Conservation (phyloP, 2,797 vertebrate genomes). For the Heterohyrax brucei region DNA sequence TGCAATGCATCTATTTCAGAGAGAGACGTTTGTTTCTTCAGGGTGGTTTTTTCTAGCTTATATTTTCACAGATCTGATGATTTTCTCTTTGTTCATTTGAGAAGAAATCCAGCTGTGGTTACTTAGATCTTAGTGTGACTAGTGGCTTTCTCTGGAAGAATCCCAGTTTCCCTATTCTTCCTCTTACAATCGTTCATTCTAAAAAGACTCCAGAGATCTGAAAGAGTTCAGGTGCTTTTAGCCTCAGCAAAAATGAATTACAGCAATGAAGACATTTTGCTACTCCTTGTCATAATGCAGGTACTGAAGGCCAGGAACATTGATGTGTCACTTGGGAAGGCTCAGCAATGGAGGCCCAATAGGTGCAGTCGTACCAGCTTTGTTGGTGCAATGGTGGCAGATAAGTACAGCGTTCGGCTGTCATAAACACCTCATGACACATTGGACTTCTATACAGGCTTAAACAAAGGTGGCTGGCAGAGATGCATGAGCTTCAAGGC, state of each 20-base stretch:
- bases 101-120: not conserved
- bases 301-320: too few relatives aligned
- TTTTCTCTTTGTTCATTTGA: not conserved
- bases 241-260: not conserved
- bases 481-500: too few relatives aligned
- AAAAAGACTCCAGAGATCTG: not conserved
- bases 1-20: not conserved
- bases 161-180: not conserved
- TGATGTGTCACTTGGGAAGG: too few relatives aligned
- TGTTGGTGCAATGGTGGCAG: too few relatives aligned
- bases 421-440: too few relatives aligned
- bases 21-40: not conserved
- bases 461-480: too few relatives aligned
- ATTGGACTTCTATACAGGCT: too few relatives aligned
- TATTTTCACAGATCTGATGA: slow-evolving; percentile 4
- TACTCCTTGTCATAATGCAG: not conserved
- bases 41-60: not conserved
- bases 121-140: not conserved
- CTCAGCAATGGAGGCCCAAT: too few relatives aligned
- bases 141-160: not conserved
- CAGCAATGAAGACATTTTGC: not conserved
- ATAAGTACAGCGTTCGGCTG: too few relatives aligned
- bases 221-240: not conserved
- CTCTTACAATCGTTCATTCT: not conserved
- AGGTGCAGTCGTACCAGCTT: too few relatives aligned